Base-by-base conservation (phyloP, 2,113 vertebrate species). In the Bombycilla garrulus region DNA sequence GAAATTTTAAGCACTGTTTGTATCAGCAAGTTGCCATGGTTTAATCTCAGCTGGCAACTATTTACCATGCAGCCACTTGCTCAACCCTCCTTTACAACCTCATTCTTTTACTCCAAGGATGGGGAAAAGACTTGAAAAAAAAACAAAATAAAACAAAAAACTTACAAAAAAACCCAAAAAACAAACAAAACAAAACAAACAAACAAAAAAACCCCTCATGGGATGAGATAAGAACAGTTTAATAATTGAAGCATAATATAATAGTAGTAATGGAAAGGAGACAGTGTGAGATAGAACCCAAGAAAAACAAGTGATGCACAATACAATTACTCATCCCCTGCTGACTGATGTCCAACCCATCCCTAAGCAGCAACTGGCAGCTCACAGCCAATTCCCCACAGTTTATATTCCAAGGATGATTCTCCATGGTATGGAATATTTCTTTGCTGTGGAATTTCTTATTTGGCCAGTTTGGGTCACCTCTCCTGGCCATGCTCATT, bases 151-250 rank as follows among this genome's bases (percentile, higher is more conserved):
- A 21, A 48, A 57, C 19, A 44, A 28, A 45, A 74, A 50, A 47
- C 40, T 14, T 14, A 11, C 40, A 42, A 42, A 42, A 42, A 11
- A 42, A 42, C 11, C 40, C 11, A 42, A 42, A 11, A 42, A 28
- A 10, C 8, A 28, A 53, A 11, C 29, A n/a, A 57, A 57, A 24
- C 44, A 28, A 21, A 48, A 57, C 19, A 44, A 28, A 36, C 12
- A 13, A 9, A 2, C 23, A 22, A 24, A 31, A 58, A 40, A 47
- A 61, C 38, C 36, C 15, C 21, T 53, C 0, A 0, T 33, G 10
- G 18, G 10, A 19, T 76, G 29, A 76, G 40, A 25, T 18, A 61
- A 40, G 7, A 89, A 54, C 6, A 54, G n/a, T 61, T 74, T 61
- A 60, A 47, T 45, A 67, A 54, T 2, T 40, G 53, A 69, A 76